A percentile compares a stretch with the other conserved stretches of the same genome.
Evolutionary conservation across 37 sponge, comb jelly and placozoan species (phyloP).

Genomic region (Chondrosia reniformis): DNA sequence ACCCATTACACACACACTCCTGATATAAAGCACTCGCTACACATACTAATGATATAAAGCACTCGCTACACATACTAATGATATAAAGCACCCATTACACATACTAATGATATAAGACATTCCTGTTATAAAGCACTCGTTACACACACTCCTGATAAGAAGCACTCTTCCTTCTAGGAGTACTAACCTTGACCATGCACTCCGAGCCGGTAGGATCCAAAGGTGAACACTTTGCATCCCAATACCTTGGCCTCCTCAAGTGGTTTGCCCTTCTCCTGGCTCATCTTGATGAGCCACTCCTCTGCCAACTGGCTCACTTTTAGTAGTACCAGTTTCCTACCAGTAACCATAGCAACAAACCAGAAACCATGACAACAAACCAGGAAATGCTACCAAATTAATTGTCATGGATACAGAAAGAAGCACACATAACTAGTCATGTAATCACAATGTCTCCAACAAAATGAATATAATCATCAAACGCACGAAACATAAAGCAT

Average conservation of each 20-base stretch:
- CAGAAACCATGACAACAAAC: background rate
- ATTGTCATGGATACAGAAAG: no score
- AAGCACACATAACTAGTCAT: no score
- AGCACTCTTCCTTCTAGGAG: no score
- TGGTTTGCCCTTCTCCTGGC: constrained; percentile 80
- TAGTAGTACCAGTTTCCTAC: constrained; percentile 68
- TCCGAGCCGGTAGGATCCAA: constrained; percentile 98
- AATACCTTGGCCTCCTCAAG: constrained; percentile 75
- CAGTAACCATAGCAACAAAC: background rate
- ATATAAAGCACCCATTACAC: no score
- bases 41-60: no score
- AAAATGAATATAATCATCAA: no score
- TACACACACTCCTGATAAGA: background rate
- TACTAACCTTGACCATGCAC: constrained; percentile 95
- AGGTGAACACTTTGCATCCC: constrained; percentile 97
- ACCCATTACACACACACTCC: no score
- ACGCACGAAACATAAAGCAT: no score
- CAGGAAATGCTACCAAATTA: no score
- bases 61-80: no score
- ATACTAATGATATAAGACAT: background rate
- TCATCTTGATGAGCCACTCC: constrained; percentile 80
- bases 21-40: no score
- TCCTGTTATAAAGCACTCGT: background rate
- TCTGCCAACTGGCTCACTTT: constrained; percentile 73
- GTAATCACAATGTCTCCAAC: no score